A percentile compares a stretch with the other conserved stretches of the same genome.
These are phyloP conservation scores for Gasterosteus aculeatus DNA, from an alignment of 2,113 vertebrate genomes.

Conservation along the genomic window DNA sequence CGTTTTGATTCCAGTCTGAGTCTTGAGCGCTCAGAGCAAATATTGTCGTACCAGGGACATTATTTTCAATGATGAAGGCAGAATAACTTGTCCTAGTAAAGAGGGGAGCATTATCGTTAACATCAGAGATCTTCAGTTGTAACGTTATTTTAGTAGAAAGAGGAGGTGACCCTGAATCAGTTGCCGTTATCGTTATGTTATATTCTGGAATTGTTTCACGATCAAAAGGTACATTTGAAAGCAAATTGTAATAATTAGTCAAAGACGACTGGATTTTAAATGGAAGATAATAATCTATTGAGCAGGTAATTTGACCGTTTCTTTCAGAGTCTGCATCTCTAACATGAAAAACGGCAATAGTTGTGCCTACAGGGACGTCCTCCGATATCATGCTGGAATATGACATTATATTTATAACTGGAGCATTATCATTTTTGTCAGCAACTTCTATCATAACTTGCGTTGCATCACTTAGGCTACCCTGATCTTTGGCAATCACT, in stretches of 20 bases:
- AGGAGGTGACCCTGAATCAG: constrained; percentile 56
- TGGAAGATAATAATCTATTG: constrained; percentile 37
- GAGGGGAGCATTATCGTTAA: constrained; percentile 68
- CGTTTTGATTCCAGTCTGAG: constrained; percentile 57
- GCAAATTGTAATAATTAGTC: constrained; percentile 66
- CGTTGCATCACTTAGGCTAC: constrained; percentile 55
- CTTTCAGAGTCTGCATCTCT: constrained; percentile 67
- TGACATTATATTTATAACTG: constrained; percentile 68
- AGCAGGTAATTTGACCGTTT: constrained; percentile 59
- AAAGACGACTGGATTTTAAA: constrained; percentile 68
- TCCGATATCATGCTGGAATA: constrained; percentile 60
- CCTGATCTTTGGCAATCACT: constrained; percentile 65
- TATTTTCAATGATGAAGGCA: constrained; percentile 57
- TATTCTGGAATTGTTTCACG: constrained; percentile 55
- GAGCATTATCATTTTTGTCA: constrained; percentile 73
- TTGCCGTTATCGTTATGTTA: constrained; percentile 63
- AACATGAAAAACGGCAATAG: constrained; percentile 69
- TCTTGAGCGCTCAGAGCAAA: constrained; percentile 42
- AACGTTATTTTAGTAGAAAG: constrained; percentile 39
- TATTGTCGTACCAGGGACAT: constrained; percentile 57
- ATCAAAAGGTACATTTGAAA: constrained; percentile 55
- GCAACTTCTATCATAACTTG: constrained; percentile 68
- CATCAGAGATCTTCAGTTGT: constrained; percentile 56
- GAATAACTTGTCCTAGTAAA: constrained; percentile 54
- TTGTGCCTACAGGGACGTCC: constrained; percentile 53